Conservation (phyloP, 1,140 invertebrate species). For the Ganaspis sp. region DNA sequence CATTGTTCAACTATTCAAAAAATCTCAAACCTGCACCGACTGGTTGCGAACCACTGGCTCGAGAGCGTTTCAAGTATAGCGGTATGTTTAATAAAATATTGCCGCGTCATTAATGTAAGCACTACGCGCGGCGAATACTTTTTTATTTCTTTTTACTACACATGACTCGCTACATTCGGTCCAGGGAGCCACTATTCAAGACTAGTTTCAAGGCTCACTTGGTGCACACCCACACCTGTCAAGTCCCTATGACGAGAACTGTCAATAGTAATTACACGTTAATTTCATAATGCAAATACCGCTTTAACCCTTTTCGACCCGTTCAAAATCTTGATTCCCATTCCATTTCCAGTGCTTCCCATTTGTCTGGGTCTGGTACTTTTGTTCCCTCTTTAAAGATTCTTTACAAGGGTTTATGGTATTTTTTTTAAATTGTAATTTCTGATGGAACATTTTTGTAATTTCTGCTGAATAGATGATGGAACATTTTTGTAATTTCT, state of each 20-base stretch:
- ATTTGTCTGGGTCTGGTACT: not conserved
- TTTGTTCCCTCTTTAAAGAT: too few relatives aligned
- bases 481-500: too few relatives aligned
- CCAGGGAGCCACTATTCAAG: constrained; percentile 49
- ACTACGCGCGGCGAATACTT: constrained; percentile 38
- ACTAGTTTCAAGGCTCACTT: constrained; percentile 52
- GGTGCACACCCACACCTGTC: constrained; percentile 63
- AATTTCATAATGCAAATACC: constrained; percentile 63
- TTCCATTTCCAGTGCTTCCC: not conserved
- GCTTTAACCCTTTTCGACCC: not conserved
- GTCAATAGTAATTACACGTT: constrained; percentile 67
- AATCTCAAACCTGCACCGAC: constrained; percentile 14
- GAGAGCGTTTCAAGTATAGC: constrained; percentile 44
- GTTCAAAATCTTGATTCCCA: not conserved
- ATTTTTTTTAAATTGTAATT: too few relatives aligned
- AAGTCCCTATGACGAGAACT: constrained; percentile 53
- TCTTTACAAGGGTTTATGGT: too few relatives aligned
- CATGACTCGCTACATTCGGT: constrained; percentile 61
- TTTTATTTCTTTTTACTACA: constrained; percentile 40
- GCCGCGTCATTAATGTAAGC: constrained; percentile 62
- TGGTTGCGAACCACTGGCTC: constrained; percentile 46
- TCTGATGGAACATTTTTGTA: too few relatives aligned
- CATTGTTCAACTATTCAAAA: constrained; percentile 16
- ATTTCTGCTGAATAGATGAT: not conserved
- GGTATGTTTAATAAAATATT: constrained; percentile 60